Base-by-base conservation (phyloP, 2,888 invertebrate species). In the Hirtodrosophila cameraria region DNA sequence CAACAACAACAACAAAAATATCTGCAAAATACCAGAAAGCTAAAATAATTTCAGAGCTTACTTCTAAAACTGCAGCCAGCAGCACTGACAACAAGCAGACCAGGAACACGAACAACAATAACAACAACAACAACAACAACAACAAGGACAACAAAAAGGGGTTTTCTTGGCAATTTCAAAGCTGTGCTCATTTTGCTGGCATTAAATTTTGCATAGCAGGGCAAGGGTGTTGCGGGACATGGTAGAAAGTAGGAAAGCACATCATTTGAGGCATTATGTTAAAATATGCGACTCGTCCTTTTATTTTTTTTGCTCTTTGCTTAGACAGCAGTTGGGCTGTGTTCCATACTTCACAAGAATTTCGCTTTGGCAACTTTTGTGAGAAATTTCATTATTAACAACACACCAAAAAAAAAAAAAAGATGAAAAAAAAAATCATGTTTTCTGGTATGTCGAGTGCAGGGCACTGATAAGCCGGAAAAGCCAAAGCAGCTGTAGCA, bases 211-310 rank as follows among this genome's bases (percentile, higher is more conserved):
- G 75, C 81, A 83, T 82, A 68, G 67, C 71, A 61, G 36, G 30
- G 33, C 38, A 43, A 55, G 46, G 57, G 28, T 36, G n/a, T n/a
- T n/a, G n/a, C n/a, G n/a, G n/a, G n/a, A n/a, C n/a, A n/a, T n/a
- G n/a, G 35, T 42, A 36, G 27, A 52, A 57, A 52, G 59, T 65
- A 30, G 59, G 39, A 65, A 64, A 74, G 78, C 75, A 81, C 72
- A 80, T 83, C 77, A 83, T 81, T 80, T 83, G 63, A 77, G 68
- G 80, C 77, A 81, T 83, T 81, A 75, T 83, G 84, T 71, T 83
- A 83, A 81, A 81, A 80, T 83, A 81, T 81, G 80, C 84, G 62
- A 63, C 52, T 67, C 55, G 43, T 50, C 61, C 61, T 53, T 62
- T 66, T 52, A 49, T 25, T 48, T 39, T 18, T 53, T 58, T 68